A percentile compares a stretch with the other conserved stretches of the same genome.
Evolutionary conservation across 2,113 vertebrate species (phyloP).

Genomic region (Gnathonemus echidnorhynchus): DNA sequence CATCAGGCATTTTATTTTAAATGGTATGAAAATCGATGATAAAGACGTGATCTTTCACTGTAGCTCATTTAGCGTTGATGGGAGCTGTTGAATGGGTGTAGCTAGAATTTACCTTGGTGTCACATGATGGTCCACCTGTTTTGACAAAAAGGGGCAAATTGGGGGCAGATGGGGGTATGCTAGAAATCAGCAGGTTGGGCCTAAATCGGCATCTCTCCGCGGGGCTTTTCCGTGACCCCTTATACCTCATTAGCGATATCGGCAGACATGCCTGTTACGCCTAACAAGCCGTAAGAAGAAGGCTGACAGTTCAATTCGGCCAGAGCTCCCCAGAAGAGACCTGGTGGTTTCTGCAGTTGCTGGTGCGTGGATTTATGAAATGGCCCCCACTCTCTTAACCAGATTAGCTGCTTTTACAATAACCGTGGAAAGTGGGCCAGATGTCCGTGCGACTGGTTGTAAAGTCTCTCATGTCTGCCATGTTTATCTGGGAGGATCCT

Average conservation of each 20-base stretch:
- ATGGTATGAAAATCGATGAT: background rate
- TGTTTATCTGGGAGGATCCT: conserved; percentile 67
- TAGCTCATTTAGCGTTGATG: background rate
- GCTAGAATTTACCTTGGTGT: background rate
- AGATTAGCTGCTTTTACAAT: conserved; percentile 74
- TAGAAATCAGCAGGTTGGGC: background rate
- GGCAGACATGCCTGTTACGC: conserved; percentile 50
- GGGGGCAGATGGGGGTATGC: background rate
- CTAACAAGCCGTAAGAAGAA: conserved; percentile 49
- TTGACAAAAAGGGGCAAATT: background rate
- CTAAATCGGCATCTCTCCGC: background rate
- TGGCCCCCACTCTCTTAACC: conserved; percentile 66
- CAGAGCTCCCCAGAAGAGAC: conserved; percentile 45
- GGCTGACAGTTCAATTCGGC: conserved; percentile 59
- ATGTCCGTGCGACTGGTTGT: conserved; percentile 76
- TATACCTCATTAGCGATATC: conserved; percentile 61
- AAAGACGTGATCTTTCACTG: background rate
- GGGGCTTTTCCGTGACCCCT: background rate
- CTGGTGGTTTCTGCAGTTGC: conserved; percentile 62
- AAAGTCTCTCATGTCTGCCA: conserved; percentile 72
- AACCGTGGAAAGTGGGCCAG: conserved; percentile 76
- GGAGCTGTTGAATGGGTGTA: background rate
- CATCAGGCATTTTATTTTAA: background rate
- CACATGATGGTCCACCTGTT: background rate
- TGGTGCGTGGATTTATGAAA: conserved; percentile 60